These are phyloP conservation scores for Cygnus atratus DNA, from an alignment of 2,113 vertebrate species.

Conservation along the genomic window DNA sequence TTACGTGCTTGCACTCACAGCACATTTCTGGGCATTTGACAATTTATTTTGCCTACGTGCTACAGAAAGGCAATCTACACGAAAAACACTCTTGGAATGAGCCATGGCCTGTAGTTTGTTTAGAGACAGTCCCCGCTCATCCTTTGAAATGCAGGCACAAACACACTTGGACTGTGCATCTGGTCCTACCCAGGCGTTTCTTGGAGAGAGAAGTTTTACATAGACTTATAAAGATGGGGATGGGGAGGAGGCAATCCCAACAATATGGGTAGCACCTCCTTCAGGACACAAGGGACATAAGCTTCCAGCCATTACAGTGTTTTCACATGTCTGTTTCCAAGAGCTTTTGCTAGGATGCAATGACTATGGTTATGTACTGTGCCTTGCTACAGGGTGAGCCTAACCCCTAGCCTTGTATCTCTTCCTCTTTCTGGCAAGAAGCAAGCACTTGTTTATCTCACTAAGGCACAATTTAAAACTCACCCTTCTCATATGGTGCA, in stretches of 20 bases:
- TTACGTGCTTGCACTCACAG: background rate
- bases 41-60: background rate
- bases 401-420: background rate
- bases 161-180: background rate
- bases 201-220: background rate
- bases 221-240: background rate
- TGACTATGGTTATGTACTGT: rapidly evolving
- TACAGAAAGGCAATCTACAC: background rate
- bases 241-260: background rate
- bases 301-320: background rate
- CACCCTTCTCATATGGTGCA: background rate
- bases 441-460: background rate
- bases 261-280: background rate
- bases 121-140: background rate
- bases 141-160: background rate
- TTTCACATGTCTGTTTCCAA: background rate
- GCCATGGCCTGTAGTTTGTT: background rate
- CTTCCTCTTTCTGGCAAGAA: background rate
- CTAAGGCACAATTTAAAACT: background rate
- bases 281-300: background rate
- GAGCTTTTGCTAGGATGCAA: background rate
- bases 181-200: background rate
- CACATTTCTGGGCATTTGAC: background rate
- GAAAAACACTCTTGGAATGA: background rate
- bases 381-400: background rate